Conservation (phyloP, 1,140 invertebrate species). For the Cataglyphis hispanica region DNA sequence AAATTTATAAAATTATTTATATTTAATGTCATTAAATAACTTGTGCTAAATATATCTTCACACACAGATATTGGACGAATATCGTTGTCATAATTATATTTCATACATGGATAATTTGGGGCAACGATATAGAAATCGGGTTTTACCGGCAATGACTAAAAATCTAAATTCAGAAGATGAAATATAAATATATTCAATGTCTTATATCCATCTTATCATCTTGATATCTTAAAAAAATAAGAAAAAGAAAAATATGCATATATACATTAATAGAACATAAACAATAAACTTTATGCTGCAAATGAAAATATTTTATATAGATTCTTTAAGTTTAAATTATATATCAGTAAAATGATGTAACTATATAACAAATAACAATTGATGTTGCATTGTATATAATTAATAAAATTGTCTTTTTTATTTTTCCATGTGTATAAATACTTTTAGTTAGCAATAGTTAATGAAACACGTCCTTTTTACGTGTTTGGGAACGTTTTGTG, state of each 20-base stretch:
- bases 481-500: slow-evolving; percentile 43
- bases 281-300: background rate
- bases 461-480: slow-evolving; percentile 72
- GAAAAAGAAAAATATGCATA: slow-evolving; percentile 4
- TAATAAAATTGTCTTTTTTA: slow-evolving; percentile 67
- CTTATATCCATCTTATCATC: background rate
- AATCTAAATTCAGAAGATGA: slow-evolving; percentile 58
- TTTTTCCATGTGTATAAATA: slow-evolving; percentile 74
- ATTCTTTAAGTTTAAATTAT: slow-evolving; percentile 41
- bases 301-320: slow-evolving; percentile 37
- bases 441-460: slow-evolving; percentile 64
- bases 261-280: background rate
- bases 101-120: slow-evolving; percentile 83
- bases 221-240: background rate
- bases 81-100: slow-evolving; percentile 80
- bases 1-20: slow-evolving; percentile 6
- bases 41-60: slow-evolving; percentile 41
- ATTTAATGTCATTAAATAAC: slow-evolving; percentile 33
- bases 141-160: slow-evolving; percentile 79
- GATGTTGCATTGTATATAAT: slow-evolving; percentile 48
- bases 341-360: slow-evolving; percentile 37
- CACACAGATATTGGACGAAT: slow-evolving; percentile 80
- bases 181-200: slow-evolving; percentile 12
- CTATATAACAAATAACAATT: slow-evolving; percentile 52
- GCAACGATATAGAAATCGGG: slow-evolving; percentile 83